phyloP scores from a whole-genome alignment of 2,888 invertebrate genomes.

The Drepana falcataria region DNA sequence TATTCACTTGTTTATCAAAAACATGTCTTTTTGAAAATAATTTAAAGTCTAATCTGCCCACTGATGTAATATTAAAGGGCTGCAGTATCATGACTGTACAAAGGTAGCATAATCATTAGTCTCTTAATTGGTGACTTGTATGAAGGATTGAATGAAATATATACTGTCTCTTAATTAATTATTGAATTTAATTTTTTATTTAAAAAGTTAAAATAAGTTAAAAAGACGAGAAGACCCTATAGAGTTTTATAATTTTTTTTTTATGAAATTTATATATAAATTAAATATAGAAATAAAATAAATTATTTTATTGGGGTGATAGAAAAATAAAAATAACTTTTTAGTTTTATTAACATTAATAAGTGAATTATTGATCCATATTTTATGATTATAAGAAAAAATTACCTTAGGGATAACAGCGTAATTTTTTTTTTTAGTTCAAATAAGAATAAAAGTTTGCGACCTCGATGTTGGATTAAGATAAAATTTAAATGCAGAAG shows the following conservation, averaged over 20 bases:
- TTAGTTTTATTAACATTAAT: conserved; percentile 34
- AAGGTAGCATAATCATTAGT: conserved; percentile 89
- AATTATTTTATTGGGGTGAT: conserved; percentile 82
- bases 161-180: conserved; percentile 26
- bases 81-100: conserved; percentile 88
- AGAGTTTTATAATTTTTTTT: conserved; percentile 82
- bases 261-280: conserved; percentile 78
- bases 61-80: conserved; percentile 84
- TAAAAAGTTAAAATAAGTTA: conserved; percentile 82
- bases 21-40: conserved; percentile 82
- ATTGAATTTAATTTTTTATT: conserved; percentile 69
- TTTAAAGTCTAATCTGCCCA: conserved; percentile 86
- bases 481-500: conserved; percentile 82
- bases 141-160: conserved; percentile 81
- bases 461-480: conserved; percentile 95
- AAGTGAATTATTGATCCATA: conserved; percentile 63
- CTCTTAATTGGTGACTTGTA: conserved; percentile 88
- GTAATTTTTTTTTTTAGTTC: conserved; percentile 87
- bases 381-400: conserved; percentile 82
- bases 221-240: conserved; percentile 89
- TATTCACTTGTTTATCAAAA: conserved; percentile 88
- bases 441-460: conserved; percentile 86
- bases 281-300: conserved; percentile 8
- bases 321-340: conserved; percentile 80
- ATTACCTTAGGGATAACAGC: conserved; percentile 93